phyloP scores from a whole-genome alignment of 2,113 vertebrate species.

The Hyla sarda region DNA sequence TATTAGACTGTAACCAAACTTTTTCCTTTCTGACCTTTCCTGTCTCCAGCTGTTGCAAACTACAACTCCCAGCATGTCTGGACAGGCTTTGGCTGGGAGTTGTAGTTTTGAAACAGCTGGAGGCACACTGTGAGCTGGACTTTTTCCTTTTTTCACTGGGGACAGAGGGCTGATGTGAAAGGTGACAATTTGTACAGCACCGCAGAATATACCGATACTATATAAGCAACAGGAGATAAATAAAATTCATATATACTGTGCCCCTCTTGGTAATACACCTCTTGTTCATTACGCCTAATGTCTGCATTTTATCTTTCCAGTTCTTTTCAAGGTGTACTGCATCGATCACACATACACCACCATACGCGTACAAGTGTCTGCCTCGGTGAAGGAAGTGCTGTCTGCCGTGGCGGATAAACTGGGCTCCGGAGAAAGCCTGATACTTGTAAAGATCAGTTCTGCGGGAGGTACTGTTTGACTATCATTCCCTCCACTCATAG shows the following conservation, averaged over 20 bases:
- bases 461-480: slow-evolving; percentile 85
- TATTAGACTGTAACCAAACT: too few species aligned
- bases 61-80: too few species aligned
- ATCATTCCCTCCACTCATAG: slow-evolving; percentile 50
- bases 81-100: too few species aligned
- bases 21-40: too few species aligned
- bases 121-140: too few species aligned
- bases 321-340: slow-evolving; percentile 97
- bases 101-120: too few species aligned
- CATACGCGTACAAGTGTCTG: slow-evolving; percentile 86
- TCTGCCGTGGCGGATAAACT: slow-evolving; percentile 90
- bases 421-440: slow-evolving; percentile 89
- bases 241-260: not conserved
- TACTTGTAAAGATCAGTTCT: slow-evolving; percentile 91
- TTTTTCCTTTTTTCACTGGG: too few species aligned
- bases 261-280: not conserved
- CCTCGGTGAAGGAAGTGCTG: slow-evolving; percentile 91
- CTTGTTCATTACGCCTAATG: not conserved
- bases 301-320: slow-evolving; percentile 67
- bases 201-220: not conserved
- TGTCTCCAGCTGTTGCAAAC: too few species aligned
- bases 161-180: not conserved
- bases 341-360: slow-evolving; percentile 96
- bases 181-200: not conserved
- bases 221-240: not conserved